Conservation (phyloP, 2,797 vertebrate genomes). For the Gouania willdenowi region DNA sequence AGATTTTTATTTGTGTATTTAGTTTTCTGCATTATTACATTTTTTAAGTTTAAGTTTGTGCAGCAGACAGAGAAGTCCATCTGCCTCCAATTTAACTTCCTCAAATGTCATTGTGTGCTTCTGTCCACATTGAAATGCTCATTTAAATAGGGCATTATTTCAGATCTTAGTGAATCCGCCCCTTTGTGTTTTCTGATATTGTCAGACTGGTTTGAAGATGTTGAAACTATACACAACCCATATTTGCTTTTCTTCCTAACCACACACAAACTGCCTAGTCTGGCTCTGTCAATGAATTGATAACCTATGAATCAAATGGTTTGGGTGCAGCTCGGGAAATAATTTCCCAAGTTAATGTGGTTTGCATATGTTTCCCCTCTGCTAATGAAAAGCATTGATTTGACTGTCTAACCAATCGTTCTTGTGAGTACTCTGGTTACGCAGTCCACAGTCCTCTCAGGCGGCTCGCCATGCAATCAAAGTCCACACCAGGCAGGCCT, state of each 20-base stretch:
- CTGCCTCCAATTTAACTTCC: too few relatives aligned
- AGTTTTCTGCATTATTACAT: too few relatives aligned
- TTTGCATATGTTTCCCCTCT: slow-evolving; percentile 14
- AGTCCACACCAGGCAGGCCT: slow-evolving; percentile 21
- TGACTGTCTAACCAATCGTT: slow-evolving; percentile 6
- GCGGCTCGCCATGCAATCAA: slow-evolving; percentile 25
- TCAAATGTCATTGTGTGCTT: too few relatives aligned
- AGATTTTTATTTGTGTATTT: too few relatives aligned
- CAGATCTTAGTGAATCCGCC: too few relatives aligned
- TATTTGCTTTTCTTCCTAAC: slow-evolving; percentile 38
- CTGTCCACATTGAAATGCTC: too few relatives aligned
- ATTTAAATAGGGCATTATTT: too few relatives aligned
- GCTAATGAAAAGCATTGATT: slow-evolving; percentile 45
- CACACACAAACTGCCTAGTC: too few relatives aligned
- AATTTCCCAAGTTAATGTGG: slow-evolving; percentile 7
- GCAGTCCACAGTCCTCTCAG: slow-evolving; percentile 12
- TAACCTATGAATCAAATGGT: slow-evolving; percentile 16
- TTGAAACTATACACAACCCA: slow-evolving; percentile 53
- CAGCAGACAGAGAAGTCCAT: too few relatives aligned
- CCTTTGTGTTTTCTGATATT: too few relatives aligned
- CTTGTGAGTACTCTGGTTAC: slow-evolving; percentile 22
- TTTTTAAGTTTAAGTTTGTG: too few relatives aligned
- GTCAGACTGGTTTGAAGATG: slow-evolving; percentile 29
- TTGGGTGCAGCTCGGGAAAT: slow-evolving; percentile 11
- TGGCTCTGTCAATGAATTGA: too few relatives aligned